Percentiles rank a stretch among this genome's conserved stretches.
Conservation (phyloP, 23 tunicate genomes). For the Ciona savignyi region DNA sequence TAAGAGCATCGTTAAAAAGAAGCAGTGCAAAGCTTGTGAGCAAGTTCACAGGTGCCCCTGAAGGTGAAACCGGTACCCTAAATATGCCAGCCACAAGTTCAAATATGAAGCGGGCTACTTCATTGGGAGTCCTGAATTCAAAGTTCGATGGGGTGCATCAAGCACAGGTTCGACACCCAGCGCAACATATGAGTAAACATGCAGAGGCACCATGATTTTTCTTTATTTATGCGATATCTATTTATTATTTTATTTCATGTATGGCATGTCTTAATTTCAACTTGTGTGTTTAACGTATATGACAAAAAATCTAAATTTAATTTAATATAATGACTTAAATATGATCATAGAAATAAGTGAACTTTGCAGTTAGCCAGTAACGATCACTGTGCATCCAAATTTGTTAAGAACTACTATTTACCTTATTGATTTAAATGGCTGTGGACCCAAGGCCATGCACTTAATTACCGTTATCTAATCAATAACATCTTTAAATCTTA, state of each 20-base stretch:
- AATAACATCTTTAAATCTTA: too few relatives aligned
- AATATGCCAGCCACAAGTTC: neutral
- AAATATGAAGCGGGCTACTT: constrained; percentile 89
- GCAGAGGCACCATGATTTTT: constrained; percentile 35
- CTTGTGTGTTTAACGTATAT: too few relatives aligned
- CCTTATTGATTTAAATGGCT: too few relatives aligned
- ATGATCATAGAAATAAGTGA: too few relatives aligned
- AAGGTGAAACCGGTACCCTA: constrained; percentile 15
- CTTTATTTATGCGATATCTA: neutral
- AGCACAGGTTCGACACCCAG: neutral
- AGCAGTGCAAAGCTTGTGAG: constrained; percentile 87
- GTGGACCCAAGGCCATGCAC: too few relatives aligned
- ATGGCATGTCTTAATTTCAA: too few relatives aligned
- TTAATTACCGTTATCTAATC: too few relatives aligned
- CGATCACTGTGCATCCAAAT: too few relatives aligned
- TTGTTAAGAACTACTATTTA: too few relatives aligned
- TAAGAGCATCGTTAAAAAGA: constrained; percentile 68
- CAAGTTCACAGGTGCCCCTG: constrained; percentile 77
- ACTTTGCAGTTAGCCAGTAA: too few relatives aligned
- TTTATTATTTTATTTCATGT: neutral
- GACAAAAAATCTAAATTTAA: too few relatives aligned
- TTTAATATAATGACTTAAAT: too few relatives aligned
- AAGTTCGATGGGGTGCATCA: constrained; percentile 30
- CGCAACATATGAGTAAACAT: constrained; percentile 2
- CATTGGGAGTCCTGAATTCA: constrained; percentile 81